These are phyloP conservation scores for Agonopterix subpropinquella DNA, from an alignment of 2,888 invertebrate species.

Conservation along the genomic window DNA sequence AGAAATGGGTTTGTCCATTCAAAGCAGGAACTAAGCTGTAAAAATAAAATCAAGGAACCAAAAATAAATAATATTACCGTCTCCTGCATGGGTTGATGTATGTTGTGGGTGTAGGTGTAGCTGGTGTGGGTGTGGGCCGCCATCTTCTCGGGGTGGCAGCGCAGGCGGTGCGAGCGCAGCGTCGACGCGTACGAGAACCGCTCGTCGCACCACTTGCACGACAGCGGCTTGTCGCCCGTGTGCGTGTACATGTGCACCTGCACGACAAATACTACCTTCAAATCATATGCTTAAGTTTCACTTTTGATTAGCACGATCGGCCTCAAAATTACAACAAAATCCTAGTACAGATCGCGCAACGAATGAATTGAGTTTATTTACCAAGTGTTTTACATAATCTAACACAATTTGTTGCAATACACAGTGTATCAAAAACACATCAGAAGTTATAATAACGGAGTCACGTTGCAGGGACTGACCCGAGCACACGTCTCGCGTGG, in stretches of 20 bases:
- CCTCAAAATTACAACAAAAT: too few species aligned
- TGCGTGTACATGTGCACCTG: conserved; percentile 74
- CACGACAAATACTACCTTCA: not conserved
- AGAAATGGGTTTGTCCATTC: too few species aligned
- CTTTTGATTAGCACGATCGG: too few species aligned
- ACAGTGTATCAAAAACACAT: too few species aligned
- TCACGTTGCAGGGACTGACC: too few species aligned
- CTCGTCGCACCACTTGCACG: conserved; percentile 74
- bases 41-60: not conserved
- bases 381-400: too few species aligned
- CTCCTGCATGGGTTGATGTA: not conserved
- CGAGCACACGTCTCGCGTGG: too few species aligned
- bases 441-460: too few species aligned
- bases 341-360: too few species aligned
- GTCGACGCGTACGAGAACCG: conserved; percentile 74
- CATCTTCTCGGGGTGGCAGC: conserved; percentile 71
- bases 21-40: not conserved
- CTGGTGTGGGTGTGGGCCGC: conserved; percentile 20
- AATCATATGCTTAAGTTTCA: too few species aligned
- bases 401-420: too few species aligned
- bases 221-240: conserved; percentile 72
- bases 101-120: conserved; percentile 11
- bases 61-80: not conserved
- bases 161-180: conserved; percentile 71
- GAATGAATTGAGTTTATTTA: too few species aligned